Evolutionary conservation across 2,113 vertebrate genomes (phyloP), one percentile per base, ranked within the genome.

Genomic region (Pachycephala philippinensis): DNA sequence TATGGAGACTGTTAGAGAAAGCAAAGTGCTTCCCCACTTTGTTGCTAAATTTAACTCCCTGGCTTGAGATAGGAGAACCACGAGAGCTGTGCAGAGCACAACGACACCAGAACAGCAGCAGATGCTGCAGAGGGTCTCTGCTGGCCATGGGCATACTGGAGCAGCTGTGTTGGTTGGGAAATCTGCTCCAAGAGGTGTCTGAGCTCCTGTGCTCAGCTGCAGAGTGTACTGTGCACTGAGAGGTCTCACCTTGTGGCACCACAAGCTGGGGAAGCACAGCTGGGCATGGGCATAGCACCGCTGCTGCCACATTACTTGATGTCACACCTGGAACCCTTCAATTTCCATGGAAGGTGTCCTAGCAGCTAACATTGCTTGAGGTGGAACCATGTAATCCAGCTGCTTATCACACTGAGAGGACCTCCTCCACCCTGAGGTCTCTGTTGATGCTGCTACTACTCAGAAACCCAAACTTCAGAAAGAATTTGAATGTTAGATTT

Each of bases 91-190:
- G 27, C 57, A 31, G 45, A 76, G 22, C 31, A 50, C 8, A 6
- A 7, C 0, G 2, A 15, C 16, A 79, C n/a, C 1, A 9, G 31
- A 13, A 17, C 1, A 1, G 37, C 23, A 19, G 42, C 1, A 2
- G 31, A 24, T 49, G 45, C 24, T 0, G 0, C 44, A 16, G 44
- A 65, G 7, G 7, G 9, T 71, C 65, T 45, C 21, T 0, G 9
- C 13, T 60, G 31, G 35, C 1, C 0, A 0, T 65, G 19, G 45
- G 33, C 68, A 74, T 42, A 35, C 33, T 0, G 3, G 37, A 90
- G 52, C 85, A 93, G 82, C 37, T 88, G 66, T 75, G 40, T 6
- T 8, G 1, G 31, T 10, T 40, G 19, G 30, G 6, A 83, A 84
- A 69, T 59, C 28, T 37, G 50, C 68, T 79, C 45, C 0, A 2